Percentiles rank a stretch among this genome's conserved stretches.
Evolutionary conservation across 1,140 invertebrate genomes (phyloP).

Genomic region (Ceratina japonica): DNA sequence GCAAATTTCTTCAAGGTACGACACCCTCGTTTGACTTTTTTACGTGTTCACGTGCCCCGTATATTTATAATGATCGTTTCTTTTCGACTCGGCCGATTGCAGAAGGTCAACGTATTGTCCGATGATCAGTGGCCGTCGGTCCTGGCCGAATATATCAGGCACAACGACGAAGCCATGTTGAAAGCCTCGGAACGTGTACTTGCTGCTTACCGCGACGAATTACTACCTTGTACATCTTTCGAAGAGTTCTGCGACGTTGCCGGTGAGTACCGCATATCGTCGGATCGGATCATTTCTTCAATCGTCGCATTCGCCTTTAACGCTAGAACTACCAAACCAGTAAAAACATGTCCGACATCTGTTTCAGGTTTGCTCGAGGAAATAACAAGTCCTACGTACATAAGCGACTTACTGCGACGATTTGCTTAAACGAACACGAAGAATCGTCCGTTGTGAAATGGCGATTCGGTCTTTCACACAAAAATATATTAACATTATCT

Average conservation of each 20-base stretch:
- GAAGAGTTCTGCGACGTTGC: constrained; percentile 94
- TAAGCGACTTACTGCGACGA: constrained; percentile 79
- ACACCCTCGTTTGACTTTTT: not conserved
- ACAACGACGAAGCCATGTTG: constrained; percentile 94
- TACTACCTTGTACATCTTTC: constrained; percentile 93
- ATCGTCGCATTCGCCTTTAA: too few relatives aligned
- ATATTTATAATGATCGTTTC: not conserved
- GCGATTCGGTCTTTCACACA: constrained; percentile 47
- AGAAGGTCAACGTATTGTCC: constrained; percentile 87
- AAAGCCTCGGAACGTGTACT: constrained; percentile 93
- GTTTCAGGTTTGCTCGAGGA: constrained; percentile 84
- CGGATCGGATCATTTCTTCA: too few relatives aligned
- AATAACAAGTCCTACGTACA: constrained; percentile 81
- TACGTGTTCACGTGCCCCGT: not conserved
- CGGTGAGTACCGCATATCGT: constrained; percentile 78
- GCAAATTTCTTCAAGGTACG: constrained; percentile 87
- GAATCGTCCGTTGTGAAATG: constrained; percentile 27
- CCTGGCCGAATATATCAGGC: constrained; percentile 95
- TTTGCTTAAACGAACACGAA: constrained; percentile 67
- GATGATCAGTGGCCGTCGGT: constrained; percentile 92
- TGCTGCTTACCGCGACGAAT: constrained; percentile 90
- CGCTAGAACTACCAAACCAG: too few relatives aligned
- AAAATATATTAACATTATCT: constrained; percentile 33
- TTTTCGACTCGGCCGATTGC: constrained; percentile 27
- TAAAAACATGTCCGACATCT: too few relatives aligned